Evolutionary conservation across 2,797 vertebrate species (phyloP).

Genomic region (Xiphophorus birchmanni): DNA sequence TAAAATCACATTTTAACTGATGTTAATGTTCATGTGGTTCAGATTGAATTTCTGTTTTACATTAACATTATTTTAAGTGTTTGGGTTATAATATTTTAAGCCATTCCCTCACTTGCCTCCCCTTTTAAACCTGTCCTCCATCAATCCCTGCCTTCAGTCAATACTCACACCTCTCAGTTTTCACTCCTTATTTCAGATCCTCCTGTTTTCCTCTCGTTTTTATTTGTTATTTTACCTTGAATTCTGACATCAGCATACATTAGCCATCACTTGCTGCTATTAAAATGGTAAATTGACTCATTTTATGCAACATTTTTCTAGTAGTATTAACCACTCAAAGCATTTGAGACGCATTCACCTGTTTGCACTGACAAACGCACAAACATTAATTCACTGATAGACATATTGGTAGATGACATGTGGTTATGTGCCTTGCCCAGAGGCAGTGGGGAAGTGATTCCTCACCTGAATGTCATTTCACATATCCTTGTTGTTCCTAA

Average conservation of each 20-base stretch:
- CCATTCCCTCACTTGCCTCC: neutral
- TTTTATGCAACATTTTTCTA: too few relatives aligned
- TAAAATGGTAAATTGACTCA: too few relatives aligned
- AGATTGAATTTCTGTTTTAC: neutral
- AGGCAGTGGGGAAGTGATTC: too few relatives aligned
- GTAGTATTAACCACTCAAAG: too few relatives aligned
- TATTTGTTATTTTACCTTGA: neutral
- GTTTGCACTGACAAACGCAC: too few relatives aligned
- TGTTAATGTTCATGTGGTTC: neutral
- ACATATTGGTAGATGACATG: too few relatives aligned
- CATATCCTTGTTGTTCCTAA: too few relatives aligned
- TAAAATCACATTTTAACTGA: neutral
- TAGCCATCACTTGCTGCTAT: neutral
- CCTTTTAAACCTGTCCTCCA: neutral
- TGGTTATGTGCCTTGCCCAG: too few relatives aligned
- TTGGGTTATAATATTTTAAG: neutral
- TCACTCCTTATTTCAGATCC: neutral
- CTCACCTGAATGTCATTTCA: too few relatives aligned
- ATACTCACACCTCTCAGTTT: neutral
- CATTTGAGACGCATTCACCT: too few relatives aligned
- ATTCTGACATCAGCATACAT: too few relatives aligned
- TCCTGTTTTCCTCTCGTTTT: neutral
- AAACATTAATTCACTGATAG: too few relatives aligned
- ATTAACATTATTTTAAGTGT: neutral
- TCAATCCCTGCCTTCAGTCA: neutral